phyloP scores from a whole-genome alignment of 2,113 vertebrate species.

The Tretioscincus oriximinensis region DNA sequence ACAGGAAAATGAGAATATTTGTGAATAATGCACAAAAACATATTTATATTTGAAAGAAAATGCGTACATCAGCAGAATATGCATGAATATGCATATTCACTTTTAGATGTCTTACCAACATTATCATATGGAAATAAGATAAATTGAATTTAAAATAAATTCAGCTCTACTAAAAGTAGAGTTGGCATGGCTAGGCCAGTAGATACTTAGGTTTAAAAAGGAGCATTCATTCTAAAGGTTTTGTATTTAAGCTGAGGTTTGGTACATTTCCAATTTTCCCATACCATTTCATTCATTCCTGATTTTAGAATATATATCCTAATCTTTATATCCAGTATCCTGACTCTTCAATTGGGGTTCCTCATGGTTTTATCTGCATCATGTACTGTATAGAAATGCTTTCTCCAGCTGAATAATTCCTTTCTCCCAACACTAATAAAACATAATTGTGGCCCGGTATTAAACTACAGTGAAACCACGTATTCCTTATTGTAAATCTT shows the following conservation, averaged over 20 bases:
- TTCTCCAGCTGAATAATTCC: constrained; percentile 64
- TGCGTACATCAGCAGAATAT: neutral
- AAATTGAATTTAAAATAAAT: too few species aligned
- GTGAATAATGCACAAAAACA: neutral
- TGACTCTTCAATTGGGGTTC: constrained; percentile 61
- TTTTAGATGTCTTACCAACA: neutral
- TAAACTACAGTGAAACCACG: constrained; percentile 64
- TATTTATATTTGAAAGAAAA: neutral
- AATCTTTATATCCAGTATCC: constrained; percentile 55
- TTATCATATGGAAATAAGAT: neutral
- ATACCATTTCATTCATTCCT: constrained; percentile 55
- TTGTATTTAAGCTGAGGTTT: constrained; percentile 45
- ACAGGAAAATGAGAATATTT: neutral
- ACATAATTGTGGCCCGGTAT: constrained; percentile 61
- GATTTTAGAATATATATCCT: constrained; percentile 61
- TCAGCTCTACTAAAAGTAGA: too few species aligned
- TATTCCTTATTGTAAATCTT: constrained; percentile 63
- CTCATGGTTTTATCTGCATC: constrained; percentile 65
- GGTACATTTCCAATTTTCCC: constrained; percentile 59
- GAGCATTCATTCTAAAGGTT: constrained; percentile 43
- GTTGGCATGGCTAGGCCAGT: too few species aligned
- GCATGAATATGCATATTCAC: neutral
- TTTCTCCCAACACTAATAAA: constrained; percentile 69
- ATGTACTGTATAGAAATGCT: constrained; percentile 65
- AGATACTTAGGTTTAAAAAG: constrained; percentile 8